Evolutionary conservation across 2,888 invertebrate species (phyloP), one percentile per base, ranked within the genome.

Genomic region (Congeria kusceri): DNA sequence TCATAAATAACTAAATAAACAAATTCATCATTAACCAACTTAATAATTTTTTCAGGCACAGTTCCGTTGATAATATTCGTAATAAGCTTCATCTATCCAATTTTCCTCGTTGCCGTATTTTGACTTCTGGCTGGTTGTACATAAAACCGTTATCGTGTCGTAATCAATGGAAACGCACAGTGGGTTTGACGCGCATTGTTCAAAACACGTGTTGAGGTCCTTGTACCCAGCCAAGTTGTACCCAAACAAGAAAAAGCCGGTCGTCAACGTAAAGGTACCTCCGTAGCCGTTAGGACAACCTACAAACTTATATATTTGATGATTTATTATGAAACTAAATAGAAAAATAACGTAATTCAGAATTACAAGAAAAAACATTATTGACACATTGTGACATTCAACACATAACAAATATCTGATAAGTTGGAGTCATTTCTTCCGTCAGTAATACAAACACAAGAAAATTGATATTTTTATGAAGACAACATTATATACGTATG

Each of bases 231-330:
- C 53, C 13, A 1, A 5, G 53, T 53, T 25, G 20, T 2, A 23
- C 3, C 53, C 53, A 20, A 53, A 53, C 53, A 53, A 20, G 53
- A n/a, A 53, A 53, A 53, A 53, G 20, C 53, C 53, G 1, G 9
- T 53, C 25, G 53, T 53, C 53, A 20, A 9, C 20, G 53, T 53
- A 18, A 53, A 53, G 9, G 53, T 53, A 23, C 23, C n/a, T 1
- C 53, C 53, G 53, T 53, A 53, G 5, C 53, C 53, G n/a, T 18
- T 18, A 20, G 53, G 53, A 53, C 53, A 53, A 25, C 53, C 53
- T 53, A 23, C 3, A 20, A 53, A 53, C 23, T n/a, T 23, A 53
- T 53, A n/a, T 49, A 7, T 9, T 32, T 9, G 4, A 32, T 32
- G 32, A 9, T 32, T 32, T 32, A 32, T 7, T 32, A 32, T 32